Conservation (phyloP, 2,888 invertebrate species). For the Perizoma affinitatum region DNA sequence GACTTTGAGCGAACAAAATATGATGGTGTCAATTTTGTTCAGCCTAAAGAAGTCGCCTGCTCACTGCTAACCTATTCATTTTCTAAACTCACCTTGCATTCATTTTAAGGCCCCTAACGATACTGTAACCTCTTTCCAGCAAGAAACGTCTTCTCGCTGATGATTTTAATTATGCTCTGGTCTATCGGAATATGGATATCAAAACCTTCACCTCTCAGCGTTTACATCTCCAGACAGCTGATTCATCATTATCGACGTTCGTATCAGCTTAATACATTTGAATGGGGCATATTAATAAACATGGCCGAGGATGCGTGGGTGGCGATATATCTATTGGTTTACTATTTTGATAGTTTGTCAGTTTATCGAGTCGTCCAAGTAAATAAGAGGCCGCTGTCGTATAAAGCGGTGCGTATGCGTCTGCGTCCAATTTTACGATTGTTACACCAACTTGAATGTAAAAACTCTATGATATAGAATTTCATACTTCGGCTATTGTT, state of each 20-base stretch:
- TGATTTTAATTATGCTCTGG: background rate
- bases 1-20: too few species aligned
- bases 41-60: too few species aligned
- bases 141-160: too few species aligned
- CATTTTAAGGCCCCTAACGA: too few species aligned
- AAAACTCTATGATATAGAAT: too few species aligned
- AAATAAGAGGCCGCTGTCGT: constrained; percentile 1
- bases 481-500: too few species aligned
- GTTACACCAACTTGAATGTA: too few species aligned
- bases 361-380: constrained; percentile 32
- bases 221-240: constrained; percentile 30
- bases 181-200: constrained; percentile 10
- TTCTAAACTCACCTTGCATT: too few species aligned
- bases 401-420: constrained; percentile 10
- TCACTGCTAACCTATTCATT: too few species aligned
- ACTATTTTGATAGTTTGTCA: constrained; percentile 50
- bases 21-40: too few species aligned
- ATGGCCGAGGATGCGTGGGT: constrained; percentile 59
- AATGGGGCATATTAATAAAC: constrained; percentile 58
- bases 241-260: constrained; percentile 56
- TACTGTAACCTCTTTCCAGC: too few species aligned
- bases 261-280: constrained; percentile 61
- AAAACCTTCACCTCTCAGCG: constrained; percentile 21
- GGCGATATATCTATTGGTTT: constrained; percentile 54
- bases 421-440: background rate